A percentile compares a stretch with the other conserved stretches of the same genome.
phyloP scores from a whole-genome alignment of 2,888 invertebrate genomes.

The Cecidostiba fungosa region DNA sequence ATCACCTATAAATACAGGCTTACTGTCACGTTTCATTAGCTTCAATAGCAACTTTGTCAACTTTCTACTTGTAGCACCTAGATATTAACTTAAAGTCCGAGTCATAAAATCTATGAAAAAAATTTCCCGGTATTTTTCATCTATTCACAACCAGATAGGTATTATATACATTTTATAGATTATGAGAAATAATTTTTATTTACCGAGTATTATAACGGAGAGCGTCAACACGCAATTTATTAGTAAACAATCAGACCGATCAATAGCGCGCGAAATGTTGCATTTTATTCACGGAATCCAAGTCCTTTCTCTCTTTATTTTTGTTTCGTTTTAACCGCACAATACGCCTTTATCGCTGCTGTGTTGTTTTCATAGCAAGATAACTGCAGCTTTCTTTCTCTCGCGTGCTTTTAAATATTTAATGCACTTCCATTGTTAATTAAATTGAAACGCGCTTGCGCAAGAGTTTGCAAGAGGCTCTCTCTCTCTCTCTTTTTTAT shows the following conservation, averaged over 20 bases:
- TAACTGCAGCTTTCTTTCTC: conserved; percentile 53
- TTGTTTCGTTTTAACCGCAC: conserved; percentile 27
- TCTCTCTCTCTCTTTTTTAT: conserved; percentile 26
- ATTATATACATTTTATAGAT: too few species aligned
- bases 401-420: conserved; percentile 56
- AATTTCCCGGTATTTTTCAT: neutral
- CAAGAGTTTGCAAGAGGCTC: conserved; percentile 53
- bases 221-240: neutral
- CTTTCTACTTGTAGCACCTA: neutral
- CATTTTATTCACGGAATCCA: conserved; percentile 17
- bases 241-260: neutral
- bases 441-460: conserved; percentile 57
- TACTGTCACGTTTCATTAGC: neutral
- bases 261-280: neutral
- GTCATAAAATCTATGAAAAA: neutral
- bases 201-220: neutral
- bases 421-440: conserved; percentile 56
- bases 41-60: conserved; percentile 2
- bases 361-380: conserved; percentile 48
- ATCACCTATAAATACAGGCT: neutral
- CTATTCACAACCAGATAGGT: neutral
- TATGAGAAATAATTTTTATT: neutral
- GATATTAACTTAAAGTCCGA: neutral
- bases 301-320: conserved; percentile 21
- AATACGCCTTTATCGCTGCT: conserved; percentile 50